A percentile compares a stretch with the other conserved stretches of the same genome.
These are phyloP conservation scores for Glareola pratincola DNA, from an alignment of 2,113 vertebrate species.

Conservation along the genomic window DNA sequence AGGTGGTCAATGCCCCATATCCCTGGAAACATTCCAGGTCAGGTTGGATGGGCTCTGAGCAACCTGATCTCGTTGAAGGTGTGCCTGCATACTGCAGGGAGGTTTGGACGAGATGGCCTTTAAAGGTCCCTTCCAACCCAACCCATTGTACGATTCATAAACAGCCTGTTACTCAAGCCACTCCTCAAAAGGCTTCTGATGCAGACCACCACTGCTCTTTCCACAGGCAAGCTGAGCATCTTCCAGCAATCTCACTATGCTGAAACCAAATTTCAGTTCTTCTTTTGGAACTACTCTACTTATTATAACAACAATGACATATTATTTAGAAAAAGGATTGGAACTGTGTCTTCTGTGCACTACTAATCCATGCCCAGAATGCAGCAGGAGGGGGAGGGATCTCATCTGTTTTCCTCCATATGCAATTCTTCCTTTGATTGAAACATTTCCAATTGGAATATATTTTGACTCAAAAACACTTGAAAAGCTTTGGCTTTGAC, in stretches of 20 bases:
- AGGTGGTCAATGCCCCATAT: not conserved
- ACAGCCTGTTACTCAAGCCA: not conserved
- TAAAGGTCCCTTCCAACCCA: not conserved
- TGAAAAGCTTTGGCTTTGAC: not conserved
- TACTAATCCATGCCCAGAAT: not conserved
- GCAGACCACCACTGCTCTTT: not conserved
- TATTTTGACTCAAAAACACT: not conserved
- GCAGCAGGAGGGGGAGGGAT: not conserved
- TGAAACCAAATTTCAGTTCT: not conserved
- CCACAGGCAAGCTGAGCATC: not conserved
- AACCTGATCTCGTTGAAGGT: not conserved
- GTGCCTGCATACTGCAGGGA: not conserved
- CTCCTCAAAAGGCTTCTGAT: not conserved
- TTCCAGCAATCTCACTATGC: not conserved
- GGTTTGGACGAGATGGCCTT: not conserved
- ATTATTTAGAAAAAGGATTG: not conserved
- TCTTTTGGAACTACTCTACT: not conserved
- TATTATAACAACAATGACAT: not conserved
- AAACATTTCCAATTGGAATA: slow-evolving; percentile 16
- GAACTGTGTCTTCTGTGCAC: not conserved
- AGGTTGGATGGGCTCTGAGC: not conserved
- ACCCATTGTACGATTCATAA: not conserved
- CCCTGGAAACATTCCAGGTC: not conserved
- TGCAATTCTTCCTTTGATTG: not conserved
- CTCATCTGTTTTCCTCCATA: slow-evolving; percentile 4